Percentiles rank a stretch among this genome's conserved stretches.
Evolutionary conservation across 2,113 vertebrate species (phyloP).

Genomic region (Micromys minutus): DNA sequence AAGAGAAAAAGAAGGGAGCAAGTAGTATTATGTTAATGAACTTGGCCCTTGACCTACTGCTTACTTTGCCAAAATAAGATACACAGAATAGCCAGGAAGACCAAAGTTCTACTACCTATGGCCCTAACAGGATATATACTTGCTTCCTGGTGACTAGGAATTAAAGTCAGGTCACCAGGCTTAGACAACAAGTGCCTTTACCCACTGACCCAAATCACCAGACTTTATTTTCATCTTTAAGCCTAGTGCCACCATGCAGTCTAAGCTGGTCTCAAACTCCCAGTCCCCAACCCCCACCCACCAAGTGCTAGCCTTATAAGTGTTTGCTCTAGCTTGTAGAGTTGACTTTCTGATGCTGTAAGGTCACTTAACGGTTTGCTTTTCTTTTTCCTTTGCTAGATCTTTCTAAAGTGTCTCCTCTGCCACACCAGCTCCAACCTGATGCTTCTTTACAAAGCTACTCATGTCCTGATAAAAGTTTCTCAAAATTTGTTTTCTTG

Average conservation of each 20-base stretch:
- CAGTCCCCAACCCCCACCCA: not conserved
- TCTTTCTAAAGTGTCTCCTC: not conserved
- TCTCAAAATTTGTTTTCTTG: not conserved
- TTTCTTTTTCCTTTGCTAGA: not conserved
- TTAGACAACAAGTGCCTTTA: not conserved
- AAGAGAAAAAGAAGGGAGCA: not conserved
- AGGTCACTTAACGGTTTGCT: not conserved
- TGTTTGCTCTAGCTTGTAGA: not conserved
- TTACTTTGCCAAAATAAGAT: slow-evolving; percentile 46
- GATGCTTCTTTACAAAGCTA: not conserved
- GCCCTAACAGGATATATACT: not conserved
- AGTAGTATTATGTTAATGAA: slow-evolving; percentile 4
- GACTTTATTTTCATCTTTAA: not conserved
- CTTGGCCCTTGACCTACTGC: not conserved
- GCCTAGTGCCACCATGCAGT: not conserved
- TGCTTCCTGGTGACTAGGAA: not conserved
- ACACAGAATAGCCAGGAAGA: not conserved
- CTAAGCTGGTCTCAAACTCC: not conserved
- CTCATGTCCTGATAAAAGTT: not conserved
- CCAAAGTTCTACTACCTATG: not conserved
- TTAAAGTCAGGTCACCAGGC: not conserved
- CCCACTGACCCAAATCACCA: not conserved
- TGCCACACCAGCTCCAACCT: not conserved
- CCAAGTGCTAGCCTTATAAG: not conserved
- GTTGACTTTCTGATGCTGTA: not conserved